phyloP scores from a whole-genome alignment of 1,140 invertebrate species.

The Apis mellifera region Amel_HAv3.1 CM009943.2:1507001-1507500 shows the following conservation, averaged over 20 bases:
- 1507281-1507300: constrained; percentile 14
- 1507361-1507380: constrained; percentile 36
- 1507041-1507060: no score
- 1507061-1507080: no score
- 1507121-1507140: no score
- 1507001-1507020: no score
- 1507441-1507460: constrained; percentile 5
- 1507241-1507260: background rate
- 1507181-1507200: no score
- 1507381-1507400: constrained; percentile 1
- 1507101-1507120: no score
- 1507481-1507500: constrained; percentile 9
- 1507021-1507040: no score
- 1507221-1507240: background rate
- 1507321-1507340: constrained; percentile 57
- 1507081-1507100: no score
- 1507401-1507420: constrained; percentile 4
- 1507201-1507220: no score
- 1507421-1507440: constrained; percentile 35
- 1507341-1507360: constrained; percentile 59
- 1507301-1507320: constrained; percentile 49
- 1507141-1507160: no score
- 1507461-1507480: constrained; percentile 28
- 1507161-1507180: no score
- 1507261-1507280: background rate